phyloP scores from a whole-genome alignment of 2,113 vertebrate genomes.

The Bettongia penicillata region DNA sequence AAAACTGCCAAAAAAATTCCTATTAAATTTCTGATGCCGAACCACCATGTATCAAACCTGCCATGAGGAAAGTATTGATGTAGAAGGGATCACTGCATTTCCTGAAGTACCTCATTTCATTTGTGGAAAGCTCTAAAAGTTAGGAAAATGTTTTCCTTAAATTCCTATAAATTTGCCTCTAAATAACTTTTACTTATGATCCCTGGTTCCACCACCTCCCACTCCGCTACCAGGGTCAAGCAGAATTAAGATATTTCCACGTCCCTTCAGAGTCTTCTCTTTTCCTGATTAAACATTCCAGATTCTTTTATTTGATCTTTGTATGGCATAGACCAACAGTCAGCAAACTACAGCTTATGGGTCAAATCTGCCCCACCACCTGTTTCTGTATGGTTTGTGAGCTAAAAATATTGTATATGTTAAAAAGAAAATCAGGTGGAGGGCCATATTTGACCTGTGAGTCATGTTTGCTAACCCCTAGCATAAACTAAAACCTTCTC shows the following conservation, averaged over 20 bases:
- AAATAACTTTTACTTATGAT: background rate
- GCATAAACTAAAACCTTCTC: no score
- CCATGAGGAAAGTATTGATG: background rate
- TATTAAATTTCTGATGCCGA: background rate
- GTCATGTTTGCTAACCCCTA: no score
- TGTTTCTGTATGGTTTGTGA: no score
- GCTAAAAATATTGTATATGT: no score
- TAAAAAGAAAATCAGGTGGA: no score
- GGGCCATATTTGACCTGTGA: no score
- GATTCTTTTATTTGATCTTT: no score
- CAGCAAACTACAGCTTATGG: no score
- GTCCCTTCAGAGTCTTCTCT: background rate
- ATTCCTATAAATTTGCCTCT: background rate
- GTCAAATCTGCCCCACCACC: no score
- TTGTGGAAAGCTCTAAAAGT: background rate
- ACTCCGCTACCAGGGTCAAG: background rate
- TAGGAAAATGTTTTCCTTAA: background rate
- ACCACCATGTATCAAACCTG: background rate
- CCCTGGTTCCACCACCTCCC: background rate
- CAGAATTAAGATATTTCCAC: background rate
- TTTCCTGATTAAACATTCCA: no score
- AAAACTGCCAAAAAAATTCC: background rate
- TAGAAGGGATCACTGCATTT: background rate
- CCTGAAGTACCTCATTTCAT: background rate
- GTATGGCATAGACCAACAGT: no score